Percentiles rank a stretch among this genome's conserved stretches.
Evolutionary conservation across 1,140 invertebrate species (phyloP).

Genomic region (Heliconius nattereri): DNA sequence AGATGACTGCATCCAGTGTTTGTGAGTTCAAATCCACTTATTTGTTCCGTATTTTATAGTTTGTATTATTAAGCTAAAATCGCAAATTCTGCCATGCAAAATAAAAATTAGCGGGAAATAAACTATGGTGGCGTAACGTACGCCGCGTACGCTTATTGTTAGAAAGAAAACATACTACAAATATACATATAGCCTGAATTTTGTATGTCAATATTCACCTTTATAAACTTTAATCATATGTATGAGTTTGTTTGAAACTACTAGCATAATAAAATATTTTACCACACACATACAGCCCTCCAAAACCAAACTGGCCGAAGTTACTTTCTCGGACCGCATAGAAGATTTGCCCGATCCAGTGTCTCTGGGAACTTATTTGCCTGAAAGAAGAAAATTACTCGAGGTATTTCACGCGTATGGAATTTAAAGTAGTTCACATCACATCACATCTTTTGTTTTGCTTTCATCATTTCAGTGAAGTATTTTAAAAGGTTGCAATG

Average conservation of each 20-base stretch:
- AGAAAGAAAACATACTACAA: too few relatives aligned
- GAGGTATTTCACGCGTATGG: conserved; percentile 49
- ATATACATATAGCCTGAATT: too few relatives aligned
- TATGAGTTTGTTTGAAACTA: not conserved
- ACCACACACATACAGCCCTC: conserved; percentile 55
- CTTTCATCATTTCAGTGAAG: too few relatives aligned
- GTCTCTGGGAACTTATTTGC: conserved; percentile 52
- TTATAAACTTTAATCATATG: not conserved
- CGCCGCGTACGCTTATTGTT: too few relatives aligned
- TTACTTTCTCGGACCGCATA: conserved; percentile 64
- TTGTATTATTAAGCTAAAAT: too few relatives aligned
- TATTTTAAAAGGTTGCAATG: not conserved
- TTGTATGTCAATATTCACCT: not conserved
- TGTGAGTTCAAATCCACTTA: not conserved
- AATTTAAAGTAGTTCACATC: conserved; percentile 16
- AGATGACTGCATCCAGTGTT: not conserved
- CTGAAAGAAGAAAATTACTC: conserved; percentile 66
- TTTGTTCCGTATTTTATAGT: not conserved
- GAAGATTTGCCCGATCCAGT: conserved; percentile 72
- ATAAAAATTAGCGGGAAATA: too few relatives aligned
- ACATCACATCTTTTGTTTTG: not conserved
- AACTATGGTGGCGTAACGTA: too few relatives aligned
- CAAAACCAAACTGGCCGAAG: conserved; percentile 65
- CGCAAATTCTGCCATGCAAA: too few relatives aligned
- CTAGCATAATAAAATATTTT: conserved; percentile 20